Evolutionary conservation across 2,888 invertebrate genomes (phyloP), one percentile per base, ranked within the genome.

Genomic region (Cacoxenus indagator): DNA sequence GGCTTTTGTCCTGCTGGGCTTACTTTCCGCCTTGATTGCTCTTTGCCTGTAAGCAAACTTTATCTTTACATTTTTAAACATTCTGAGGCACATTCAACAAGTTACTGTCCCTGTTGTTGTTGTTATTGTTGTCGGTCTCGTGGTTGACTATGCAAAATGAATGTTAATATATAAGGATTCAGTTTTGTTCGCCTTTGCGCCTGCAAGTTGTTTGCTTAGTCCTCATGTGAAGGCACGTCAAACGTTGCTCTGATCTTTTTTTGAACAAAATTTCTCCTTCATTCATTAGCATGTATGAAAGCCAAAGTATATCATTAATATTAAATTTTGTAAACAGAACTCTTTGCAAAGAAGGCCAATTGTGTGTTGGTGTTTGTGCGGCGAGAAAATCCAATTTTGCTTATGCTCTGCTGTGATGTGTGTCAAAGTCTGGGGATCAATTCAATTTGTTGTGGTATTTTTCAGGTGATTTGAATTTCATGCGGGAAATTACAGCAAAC

Each of bases 291-390:
- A 74, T 70, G 68, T 72, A 65, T 67, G 65, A 55, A 67, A 71
- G 67, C 69, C 67, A 77, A 74, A 72, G n/a, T 72, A 70, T 72
- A 65, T 75, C 71, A 81, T 79, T 81, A 78, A 81, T 75, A 76
- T 77, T 73, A 73, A 73, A 73, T 69, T 75, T 54, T 37, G 51
- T 61, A 45, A 59, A 67, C 65, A 64, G n/a, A n/a, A 11, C 37
- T 43, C 62, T 66, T 29, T 59, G 43, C 22, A 19, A 61, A 61
- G 29, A 61, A 61, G 29, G 57, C 9, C 57, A 24, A 48, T 65
- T 27, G 4, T n/a, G 22, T 51, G 24, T 22, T 51, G 17, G 48
- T 17, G 14, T 19, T 17, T 51, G 24, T 51, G 51, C 22, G 51
- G 51, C 8, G 22, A 17, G 22, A 19, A n/a, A 51, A 51, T 51